These are phyloP conservation scores for Ptycholaimellus sp. DNA, from an alignment of 2,888 invertebrate genomes.

Conservation along the genomic window DNA sequence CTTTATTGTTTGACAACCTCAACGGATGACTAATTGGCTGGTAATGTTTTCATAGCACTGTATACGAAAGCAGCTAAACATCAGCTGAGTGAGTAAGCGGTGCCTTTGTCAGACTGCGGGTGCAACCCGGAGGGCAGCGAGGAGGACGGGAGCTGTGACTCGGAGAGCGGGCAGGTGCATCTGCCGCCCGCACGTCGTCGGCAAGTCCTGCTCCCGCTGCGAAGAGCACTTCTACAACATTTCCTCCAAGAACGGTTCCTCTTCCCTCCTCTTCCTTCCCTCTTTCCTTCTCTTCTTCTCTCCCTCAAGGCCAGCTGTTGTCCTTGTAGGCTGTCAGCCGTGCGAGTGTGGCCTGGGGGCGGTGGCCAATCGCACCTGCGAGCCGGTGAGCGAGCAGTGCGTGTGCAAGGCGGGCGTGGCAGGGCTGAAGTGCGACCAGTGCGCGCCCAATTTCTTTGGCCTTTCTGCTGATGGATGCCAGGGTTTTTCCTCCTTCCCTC, in stretches of 20 bases:
- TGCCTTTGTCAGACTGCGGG: constrained; percentile 7
- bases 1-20: constrained; percentile 22
- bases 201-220: constrained; percentile 27
- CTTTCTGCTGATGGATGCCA: constrained; percentile 21
- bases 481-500: constrained; percentile 1
- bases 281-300: neutral
- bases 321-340: constrained; percentile 14
- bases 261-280: no score
- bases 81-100: no score
- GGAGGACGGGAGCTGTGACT: constrained; percentile 15
- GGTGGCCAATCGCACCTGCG: no score
- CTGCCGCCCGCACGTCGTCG: constrained; percentile 27
- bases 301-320: neutral
- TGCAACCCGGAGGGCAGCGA: constrained; percentile 3
- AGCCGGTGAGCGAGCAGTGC: constrained; percentile 24
- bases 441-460: constrained; percentile 25
- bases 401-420: constrained; percentile 28
- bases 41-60: no score
- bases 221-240: constrained; percentile 25
- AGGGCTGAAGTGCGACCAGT: constrained; percentile 28
- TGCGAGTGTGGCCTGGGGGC: constrained; percentile 30
- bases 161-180: constrained; percentile 27
- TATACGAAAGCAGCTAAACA: no score
- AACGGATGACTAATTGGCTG: no score
- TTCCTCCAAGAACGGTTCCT: no score